Base-by-base conservation (phyloP, 2,888 invertebrate species). In the Abrostola triplasia region DNA sequence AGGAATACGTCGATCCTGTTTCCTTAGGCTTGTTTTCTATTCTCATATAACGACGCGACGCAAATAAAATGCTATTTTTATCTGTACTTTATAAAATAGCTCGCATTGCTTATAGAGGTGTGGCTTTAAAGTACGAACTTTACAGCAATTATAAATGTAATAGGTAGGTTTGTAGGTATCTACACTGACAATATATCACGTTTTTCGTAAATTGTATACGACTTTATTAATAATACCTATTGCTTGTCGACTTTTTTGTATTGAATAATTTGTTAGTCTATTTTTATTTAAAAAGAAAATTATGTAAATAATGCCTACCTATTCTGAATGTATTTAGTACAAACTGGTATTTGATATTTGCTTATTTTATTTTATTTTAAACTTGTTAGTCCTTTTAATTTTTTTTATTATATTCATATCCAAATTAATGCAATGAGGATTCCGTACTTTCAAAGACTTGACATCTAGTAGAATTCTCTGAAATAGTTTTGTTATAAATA, bases 21-120 rank as follows among this genome's bases (percentile, higher is more conserved):
- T 63, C 67, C 67, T 60, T 47, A 38, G 64, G 77, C 80, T 68
- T 59, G 77, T 77, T 77, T 79, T 76, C 77, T 73, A 74, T 69
- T 68, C 73, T 73, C 77, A 76, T 67, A 55, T 66, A 66, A 59
- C 61, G 64, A 61, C 38, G 77, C 64, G 49, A 61, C 38, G 77
- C 64, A 51, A 77, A 63, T 73, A 73, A 57, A 61, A 63, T 13
- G 13, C 64, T 77, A 73, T 74, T 67, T 77, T 74, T 73, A 77
- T 61, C 68, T 49, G 35, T 52, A 56, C 60, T 64, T 57, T 59
- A 52, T 60, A 59, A 55, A 59, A 51, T 53, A 57, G 24, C 53
- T 64, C 24, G 76, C 50, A 37, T 59, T 57, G 59, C 59, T 59
- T 50, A 59, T 13, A 24, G 24, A 13, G 9, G 44, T 24, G 9